Evolutionary conservation across 2,797 vertebrate species (phyloP).

Genomic region (Geotrypetes seraphini): DNA sequence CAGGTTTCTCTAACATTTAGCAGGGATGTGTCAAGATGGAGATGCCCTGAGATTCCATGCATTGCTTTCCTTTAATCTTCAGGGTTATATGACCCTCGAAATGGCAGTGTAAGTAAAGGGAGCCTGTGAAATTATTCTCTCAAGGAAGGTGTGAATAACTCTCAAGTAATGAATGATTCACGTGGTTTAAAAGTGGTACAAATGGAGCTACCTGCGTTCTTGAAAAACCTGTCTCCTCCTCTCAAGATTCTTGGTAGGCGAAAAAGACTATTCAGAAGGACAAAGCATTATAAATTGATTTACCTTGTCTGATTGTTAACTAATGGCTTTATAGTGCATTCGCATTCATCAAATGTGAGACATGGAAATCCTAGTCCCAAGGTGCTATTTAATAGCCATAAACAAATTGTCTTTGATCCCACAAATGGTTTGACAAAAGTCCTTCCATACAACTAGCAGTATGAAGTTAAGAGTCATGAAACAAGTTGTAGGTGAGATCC

Average conservation of each 20-base stretch:
- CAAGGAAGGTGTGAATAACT: slow-evolving; percentile 19
- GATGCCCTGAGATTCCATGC: slow-evolving; percentile 16
- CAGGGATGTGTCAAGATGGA: slow-evolving; percentile 31
- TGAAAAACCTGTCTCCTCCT: no score
- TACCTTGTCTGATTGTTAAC: slow-evolving; percentile 15
- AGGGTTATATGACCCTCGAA: slow-evolving; percentile 18
- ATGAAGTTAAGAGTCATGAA: no score
- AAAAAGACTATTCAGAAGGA: no score
- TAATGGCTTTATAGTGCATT: slow-evolving; percentile 46
- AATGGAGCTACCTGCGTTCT: no score
- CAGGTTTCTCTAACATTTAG: slow-evolving; percentile 33
- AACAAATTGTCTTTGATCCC: slow-evolving; percentile 46
- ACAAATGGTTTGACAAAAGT: slow-evolving; percentile 27
- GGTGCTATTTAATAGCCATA: slow-evolving; percentile 28
- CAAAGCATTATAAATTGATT: slow-evolving; percentile 19
- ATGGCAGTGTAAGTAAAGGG: slow-evolving; percentile 3
- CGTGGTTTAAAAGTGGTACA: slow-evolving; percentile 21
- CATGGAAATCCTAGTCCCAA: slow-evolving; percentile 22
- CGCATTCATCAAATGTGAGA: slow-evolving; percentile 38
- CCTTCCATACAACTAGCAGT: slow-evolving; percentile 11
- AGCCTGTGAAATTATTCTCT: slow-evolving; percentile 24
- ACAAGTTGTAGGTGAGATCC: no score
- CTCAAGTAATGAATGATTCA: slow-evolving; percentile 2
- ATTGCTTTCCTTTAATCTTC: slow-evolving; percentile 36
- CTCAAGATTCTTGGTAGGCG: no score